A percentile compares a stretch with the other conserved stretches of the same genome.
Conservation (phyloP, 2,113 vertebrate species). For the Pan paniscus region DNA sequence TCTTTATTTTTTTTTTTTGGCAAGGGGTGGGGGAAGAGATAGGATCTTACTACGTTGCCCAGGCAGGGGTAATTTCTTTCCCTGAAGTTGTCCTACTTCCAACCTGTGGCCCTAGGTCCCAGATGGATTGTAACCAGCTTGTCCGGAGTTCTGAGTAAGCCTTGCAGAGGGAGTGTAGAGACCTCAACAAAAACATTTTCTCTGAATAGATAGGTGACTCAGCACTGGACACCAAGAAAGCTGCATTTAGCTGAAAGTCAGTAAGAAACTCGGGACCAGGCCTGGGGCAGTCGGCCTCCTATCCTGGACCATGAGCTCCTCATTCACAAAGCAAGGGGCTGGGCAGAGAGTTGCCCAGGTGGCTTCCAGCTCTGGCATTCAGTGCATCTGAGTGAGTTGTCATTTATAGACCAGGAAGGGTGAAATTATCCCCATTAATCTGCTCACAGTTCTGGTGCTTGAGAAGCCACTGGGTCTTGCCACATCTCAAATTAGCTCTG, state of each 20-base stretch:
- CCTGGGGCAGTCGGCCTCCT: rapidly evolving
- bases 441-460: not conserved
- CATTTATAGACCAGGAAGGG: not conserved
- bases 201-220: not conserved
- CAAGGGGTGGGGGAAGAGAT: no score
- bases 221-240: not conserved
- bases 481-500: slow-evolving; percentile 41
- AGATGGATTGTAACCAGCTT: not conserved
- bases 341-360: not conserved
- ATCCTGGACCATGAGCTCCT: not conserved
- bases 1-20: no score
- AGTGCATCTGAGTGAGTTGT: not conserved
- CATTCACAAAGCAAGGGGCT: rapidly evolving
- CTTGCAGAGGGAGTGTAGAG: not conserved
- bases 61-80: not conserved
- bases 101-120: not conserved
- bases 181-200: not conserved
- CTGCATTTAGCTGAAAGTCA: not conserved
- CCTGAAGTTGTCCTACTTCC: not conserved
- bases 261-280: not conserved
- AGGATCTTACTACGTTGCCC: no score
- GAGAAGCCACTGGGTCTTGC: not conserved
- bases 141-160: not conserved
- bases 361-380: not conserved
- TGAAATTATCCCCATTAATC: not conserved